These are phyloP conservation scores for Drosophila arizonae DNA, from an alignment of 1,140 invertebrate species.

Conservation along the genomic window DNA sequence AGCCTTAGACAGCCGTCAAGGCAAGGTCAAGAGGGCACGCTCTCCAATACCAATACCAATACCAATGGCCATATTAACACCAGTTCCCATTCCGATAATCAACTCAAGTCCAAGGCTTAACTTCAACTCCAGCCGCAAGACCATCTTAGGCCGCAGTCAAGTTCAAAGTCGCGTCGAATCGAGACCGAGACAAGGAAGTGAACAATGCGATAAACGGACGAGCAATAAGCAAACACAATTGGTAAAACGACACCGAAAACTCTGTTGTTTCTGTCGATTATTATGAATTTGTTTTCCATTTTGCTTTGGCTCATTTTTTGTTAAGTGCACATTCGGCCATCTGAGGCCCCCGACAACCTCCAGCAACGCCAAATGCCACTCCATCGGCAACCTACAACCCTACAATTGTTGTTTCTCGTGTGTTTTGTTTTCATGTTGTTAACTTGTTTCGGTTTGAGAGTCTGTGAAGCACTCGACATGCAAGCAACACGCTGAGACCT, in stretches of 20 bases:
- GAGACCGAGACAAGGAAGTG: constrained; percentile 18
- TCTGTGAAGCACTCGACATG: background rate
- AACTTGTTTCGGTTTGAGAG: background rate
- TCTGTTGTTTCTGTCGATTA: constrained; percentile 19
- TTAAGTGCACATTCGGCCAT: constrained; percentile 6
- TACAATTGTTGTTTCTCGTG: too few relatives aligned
- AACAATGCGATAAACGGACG: constrained; percentile 44
- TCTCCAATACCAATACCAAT: background rate
- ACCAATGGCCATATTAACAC: background rate
- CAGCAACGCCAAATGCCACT: constrained; percentile 14
- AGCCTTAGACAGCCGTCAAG: background rate
- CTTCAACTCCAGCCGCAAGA: constrained; percentile 6
- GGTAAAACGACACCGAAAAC: constrained; percentile 13
- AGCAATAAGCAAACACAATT: constrained; percentile 37
- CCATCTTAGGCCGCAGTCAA: constrained; percentile 25
- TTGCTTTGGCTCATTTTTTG: background rate
- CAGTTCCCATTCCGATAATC: background rate
- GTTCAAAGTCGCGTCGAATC: constrained; percentile 55
- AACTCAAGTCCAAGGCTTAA: constrained; percentile 13
- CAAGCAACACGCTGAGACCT: background rate
- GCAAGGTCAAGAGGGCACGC: constrained; percentile 3
- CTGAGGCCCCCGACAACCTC: constrained; percentile 19
- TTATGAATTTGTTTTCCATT: constrained; percentile 15
- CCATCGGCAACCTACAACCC: background rate
- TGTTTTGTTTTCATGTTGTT: background rate